Percentiles rank a stretch among this genome's conserved stretches.
These are phyloP conservation scores for Saguinus midas DNA, from an alignment of 2,113 vertebrate genomes.

Conservation along the genomic window DNA sequence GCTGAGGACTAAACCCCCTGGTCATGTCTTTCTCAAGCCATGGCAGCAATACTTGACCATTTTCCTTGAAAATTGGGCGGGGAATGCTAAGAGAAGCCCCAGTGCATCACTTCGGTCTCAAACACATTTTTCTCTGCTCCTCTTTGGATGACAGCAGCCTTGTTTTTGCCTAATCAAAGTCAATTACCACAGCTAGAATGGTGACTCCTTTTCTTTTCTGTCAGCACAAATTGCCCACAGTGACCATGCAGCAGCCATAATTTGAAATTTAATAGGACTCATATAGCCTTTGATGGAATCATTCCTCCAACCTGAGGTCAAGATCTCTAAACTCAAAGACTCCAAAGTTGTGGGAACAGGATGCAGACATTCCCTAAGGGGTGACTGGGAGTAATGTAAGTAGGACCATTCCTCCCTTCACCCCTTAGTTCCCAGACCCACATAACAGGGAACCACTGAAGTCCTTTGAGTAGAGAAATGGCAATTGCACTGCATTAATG, in stretches of 20 bases:
- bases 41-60: neutral
- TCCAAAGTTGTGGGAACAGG: neutral
- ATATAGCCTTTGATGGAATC: neutral
- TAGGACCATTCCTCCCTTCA: fast-evolving
- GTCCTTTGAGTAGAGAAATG: neutral
- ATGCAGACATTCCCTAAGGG: neutral
- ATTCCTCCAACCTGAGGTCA: fast-evolving
- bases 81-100: neutral
- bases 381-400: fast-evolving
- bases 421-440: neutral
- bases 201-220: neutral
- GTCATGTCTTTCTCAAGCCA: neutral
- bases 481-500: neutral
- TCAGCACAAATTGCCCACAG: neutral
- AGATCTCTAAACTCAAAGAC: neutral
- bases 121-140: neutral
- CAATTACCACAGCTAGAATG: neutral
- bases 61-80: neutral
- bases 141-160: neutral
- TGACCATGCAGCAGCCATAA: neutral
- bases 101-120: neutral
- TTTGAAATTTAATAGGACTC: neutral
- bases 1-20: neutral
- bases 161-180: neutral
- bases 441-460: too few relatives aligned